Percentiles rank a stretch among this genome's conserved stretches.
Conservation (phyloP, 2,797 vertebrate species). For the Esox lucius region DNA sequence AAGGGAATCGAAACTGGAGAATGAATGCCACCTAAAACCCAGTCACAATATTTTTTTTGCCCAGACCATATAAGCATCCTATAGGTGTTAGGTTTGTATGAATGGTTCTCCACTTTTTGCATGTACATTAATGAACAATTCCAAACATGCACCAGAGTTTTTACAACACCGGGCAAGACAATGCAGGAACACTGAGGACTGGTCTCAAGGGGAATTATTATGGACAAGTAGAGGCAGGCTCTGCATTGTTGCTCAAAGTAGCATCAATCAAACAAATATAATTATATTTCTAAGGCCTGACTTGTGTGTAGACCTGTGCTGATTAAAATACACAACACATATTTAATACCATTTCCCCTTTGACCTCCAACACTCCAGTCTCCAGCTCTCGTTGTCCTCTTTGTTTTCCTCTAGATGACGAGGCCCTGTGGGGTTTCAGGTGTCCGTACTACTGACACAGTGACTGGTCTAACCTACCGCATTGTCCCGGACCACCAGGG, state of each 20-base stretch:
- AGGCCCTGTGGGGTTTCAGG: slow-evolving; percentile 5
- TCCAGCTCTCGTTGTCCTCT: slow-evolving; percentile 10
- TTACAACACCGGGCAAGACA: not conserved
- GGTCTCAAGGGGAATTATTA: not conserved
- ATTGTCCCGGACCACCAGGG: slow-evolving; percentile 4
- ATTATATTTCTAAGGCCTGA: not conserved
- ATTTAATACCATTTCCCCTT: not conserved
- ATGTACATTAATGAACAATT: too few relatives aligned
- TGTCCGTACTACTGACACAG: slow-evolving; percentile 16
- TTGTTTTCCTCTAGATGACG: slow-evolving; percentile 10
- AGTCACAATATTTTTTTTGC: too few relatives aligned
- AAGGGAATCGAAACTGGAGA: too few relatives aligned
- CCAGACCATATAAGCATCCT: too few relatives aligned
- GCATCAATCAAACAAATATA: not conserved
- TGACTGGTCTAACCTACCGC: slow-evolving; percentile 17
- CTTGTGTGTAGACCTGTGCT: not conserved
- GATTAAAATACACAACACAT: slow-evolving; percentile 4
- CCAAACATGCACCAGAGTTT: not conserved
- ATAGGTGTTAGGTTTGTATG: too few relatives aligned
- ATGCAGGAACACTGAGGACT: not conserved
- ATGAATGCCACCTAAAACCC: too few relatives aligned
- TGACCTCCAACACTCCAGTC: slow-evolving; percentile 20
- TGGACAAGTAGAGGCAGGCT: not conserved
- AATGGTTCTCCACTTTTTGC: too few relatives aligned
- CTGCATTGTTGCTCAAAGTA: not conserved